Conservation (phyloP, 1,140 invertebrate species). For the Periplaneta americana region DNA sequence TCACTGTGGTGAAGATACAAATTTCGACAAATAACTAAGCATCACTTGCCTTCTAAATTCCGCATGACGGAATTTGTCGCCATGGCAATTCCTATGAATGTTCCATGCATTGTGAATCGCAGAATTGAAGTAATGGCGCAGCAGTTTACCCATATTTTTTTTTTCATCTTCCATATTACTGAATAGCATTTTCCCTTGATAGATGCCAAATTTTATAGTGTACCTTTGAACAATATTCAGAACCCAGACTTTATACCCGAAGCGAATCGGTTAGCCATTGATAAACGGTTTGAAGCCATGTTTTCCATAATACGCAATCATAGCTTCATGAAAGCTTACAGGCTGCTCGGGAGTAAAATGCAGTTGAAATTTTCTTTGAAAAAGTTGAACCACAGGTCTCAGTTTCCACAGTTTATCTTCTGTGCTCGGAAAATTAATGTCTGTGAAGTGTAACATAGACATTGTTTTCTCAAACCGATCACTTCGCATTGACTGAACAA, state of each 20-base stretch:
- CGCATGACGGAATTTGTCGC: too few relatives aligned
- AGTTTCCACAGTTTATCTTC: too few relatives aligned
- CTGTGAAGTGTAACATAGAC: too few relatives aligned
- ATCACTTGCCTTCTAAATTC: too few relatives aligned
- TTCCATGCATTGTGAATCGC: conserved; percentile 1
- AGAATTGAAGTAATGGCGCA: too few relatives aligned
- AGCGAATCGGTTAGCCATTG: not conserved
- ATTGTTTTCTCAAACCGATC: too few relatives aligned
- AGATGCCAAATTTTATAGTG: not conserved
- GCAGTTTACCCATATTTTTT: not conserved
- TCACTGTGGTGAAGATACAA: too few relatives aligned
- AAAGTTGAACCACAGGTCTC: conserved; percentile 4
- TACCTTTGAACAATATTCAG: not conserved
- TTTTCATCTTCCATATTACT: not conserved
- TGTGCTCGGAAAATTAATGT: too few relatives aligned
- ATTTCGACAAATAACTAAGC: too few relatives aligned
- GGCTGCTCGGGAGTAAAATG: too few relatives aligned
- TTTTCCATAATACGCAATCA: too few relatives aligned
- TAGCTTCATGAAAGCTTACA: conserved; percentile 32
- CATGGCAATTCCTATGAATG: too few relatives aligned
- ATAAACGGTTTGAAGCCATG: conserved; percentile 27
- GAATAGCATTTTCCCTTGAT: not conserved
- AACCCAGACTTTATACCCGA: not conserved
- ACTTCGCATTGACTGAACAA: conserved; percentile 20
- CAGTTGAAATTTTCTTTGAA: not conserved